These are phyloP conservation scores for Diplosoma virens DNA, from an alignment of 23 tunicate genomes.

Conservation along the genomic window DNA sequence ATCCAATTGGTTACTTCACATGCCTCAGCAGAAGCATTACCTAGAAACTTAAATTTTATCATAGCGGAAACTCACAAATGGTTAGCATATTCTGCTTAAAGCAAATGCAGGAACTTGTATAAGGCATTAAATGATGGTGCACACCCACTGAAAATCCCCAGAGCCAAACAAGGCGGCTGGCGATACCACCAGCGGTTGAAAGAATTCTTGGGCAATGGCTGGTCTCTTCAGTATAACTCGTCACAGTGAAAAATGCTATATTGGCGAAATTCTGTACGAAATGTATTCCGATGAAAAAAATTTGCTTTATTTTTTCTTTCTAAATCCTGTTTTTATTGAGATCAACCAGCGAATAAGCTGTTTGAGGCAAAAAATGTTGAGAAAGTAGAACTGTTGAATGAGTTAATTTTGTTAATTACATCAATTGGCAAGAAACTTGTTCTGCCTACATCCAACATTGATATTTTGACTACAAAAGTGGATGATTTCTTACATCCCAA, in stretches of 20 bases:
- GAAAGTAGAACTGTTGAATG: too few species aligned
- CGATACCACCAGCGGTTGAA: neutral
- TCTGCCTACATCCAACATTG: too few species aligned
- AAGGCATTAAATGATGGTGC: slow-evolving; percentile 8
- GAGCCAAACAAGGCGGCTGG: slow-evolving; percentile 23
- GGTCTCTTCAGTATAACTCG: slow-evolving; percentile 26
- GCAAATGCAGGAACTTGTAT: slow-evolving; percentile 23
- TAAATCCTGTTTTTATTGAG: too few species aligned
- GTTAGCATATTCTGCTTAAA: slow-evolving; percentile 19
- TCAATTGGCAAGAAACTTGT: too few species aligned
- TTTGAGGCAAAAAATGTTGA: slow-evolving; percentile 15
- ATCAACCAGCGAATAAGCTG: slow-evolving; percentile 21
- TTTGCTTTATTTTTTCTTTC: too few species aligned
- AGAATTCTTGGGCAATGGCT: slow-evolving; percentile 22
- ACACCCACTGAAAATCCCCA: neutral
- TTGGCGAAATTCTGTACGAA: slow-evolving; percentile 35
- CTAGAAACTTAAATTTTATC: too few species aligned
- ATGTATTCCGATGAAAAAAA: slow-evolving; percentile 38
- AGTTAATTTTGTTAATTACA: too few species aligned
- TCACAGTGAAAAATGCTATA: slow-evolving; percentile 29
- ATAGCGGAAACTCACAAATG: slow-evolving; percentile 49
- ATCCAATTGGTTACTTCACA: too few species aligned
- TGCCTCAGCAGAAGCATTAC: too few species aligned
- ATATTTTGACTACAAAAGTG: too few species aligned
- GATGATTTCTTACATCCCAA: too few species aligned